Percentiles rank a stretch among this genome's conserved stretches.
phyloP scores from a whole-genome alignment of 2,888 invertebrate species.

The Patella depressa region DNA sequence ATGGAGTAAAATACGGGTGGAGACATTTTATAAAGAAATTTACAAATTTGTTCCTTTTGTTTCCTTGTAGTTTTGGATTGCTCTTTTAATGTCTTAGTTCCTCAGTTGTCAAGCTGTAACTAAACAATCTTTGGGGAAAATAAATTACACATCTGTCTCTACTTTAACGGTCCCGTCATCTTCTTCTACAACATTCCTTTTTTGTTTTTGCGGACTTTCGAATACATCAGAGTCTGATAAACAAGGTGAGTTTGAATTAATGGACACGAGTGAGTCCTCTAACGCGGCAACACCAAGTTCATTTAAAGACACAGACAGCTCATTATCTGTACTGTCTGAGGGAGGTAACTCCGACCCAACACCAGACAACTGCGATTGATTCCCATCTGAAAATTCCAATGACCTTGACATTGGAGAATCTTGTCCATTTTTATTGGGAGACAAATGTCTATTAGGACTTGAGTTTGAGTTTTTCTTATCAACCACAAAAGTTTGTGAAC shows the following conservation, averaged over 20 bases:
- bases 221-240: not conserved
- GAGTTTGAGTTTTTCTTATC: constrained; percentile 33
- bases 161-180: not conserved
- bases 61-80: too few relatives aligned
- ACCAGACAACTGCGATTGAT: not conserved
- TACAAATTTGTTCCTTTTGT: too few relatives aligned
- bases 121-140: not conserved
- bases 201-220: not conserved
- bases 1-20: too few relatives aligned
- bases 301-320: not conserved
- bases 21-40: too few relatives aligned
- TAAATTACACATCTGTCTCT: not conserved
- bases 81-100: too few relatives aligned
- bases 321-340: not conserved
- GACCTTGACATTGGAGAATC: not conserved
- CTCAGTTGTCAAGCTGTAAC: too few relatives aligned
- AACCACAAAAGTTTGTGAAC: constrained; percentile 57
- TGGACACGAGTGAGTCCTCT: not conserved
- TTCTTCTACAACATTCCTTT: not conserved
- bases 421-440: not conserved
- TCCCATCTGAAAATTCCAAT: not conserved
- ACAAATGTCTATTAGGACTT: not conserved
- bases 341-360: not conserved
- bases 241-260: not conserved
- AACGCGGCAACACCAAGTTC: not conserved